Conservation (phyloP, 1,140 invertebrate genomes). For the Musca domestica region DNA sequence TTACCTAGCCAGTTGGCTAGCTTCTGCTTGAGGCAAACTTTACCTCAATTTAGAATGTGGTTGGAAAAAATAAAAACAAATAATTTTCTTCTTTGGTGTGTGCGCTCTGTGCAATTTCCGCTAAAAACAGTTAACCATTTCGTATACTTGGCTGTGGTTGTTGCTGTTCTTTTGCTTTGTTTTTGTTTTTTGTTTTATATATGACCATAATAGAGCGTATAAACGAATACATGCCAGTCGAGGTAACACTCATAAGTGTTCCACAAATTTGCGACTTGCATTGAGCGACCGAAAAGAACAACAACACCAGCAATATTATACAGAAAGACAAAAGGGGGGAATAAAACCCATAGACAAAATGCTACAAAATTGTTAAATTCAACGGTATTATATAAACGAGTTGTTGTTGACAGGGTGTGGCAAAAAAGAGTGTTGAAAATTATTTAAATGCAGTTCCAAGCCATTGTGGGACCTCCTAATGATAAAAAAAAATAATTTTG, state of each 20-base stretch:
- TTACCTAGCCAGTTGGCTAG: too few relatives aligned
- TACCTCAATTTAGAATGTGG: background rate
- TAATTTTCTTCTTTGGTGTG: background rate
- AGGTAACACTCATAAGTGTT: too few relatives aligned
- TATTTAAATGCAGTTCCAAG: too few relatives aligned
- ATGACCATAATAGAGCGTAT: constrained; percentile 2
- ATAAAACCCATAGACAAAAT: background rate
- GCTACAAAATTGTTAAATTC: background rate
- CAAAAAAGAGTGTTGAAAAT: too few relatives aligned
- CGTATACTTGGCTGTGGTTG: background rate
- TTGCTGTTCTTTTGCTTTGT: too few relatives aligned
- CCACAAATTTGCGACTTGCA: too few relatives aligned
- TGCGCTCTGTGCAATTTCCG: constrained; percentile 1
- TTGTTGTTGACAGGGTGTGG: too few relatives aligned
- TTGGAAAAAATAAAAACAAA: background rate
- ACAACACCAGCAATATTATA: background rate
- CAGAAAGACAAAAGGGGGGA: background rate
- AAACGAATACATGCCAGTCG: background rate
- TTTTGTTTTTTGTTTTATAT: too few relatives aligned
- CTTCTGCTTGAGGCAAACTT: too few relatives aligned
- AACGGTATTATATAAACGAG: constrained; percentile 11
- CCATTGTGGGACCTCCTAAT: too few relatives aligned
- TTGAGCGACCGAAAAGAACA: background rate
- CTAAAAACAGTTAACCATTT: constrained; percentile 15
- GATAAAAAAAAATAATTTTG: too few relatives aligned